Percentiles rank a stretch among this genome's conserved stretches.
These are phyloP conservation scores for Cliona cf. orientalis DNA, from an alignment of 37 sponge, comb jelly and placozoan genomes.

Conservation along the genomic window DNA sequence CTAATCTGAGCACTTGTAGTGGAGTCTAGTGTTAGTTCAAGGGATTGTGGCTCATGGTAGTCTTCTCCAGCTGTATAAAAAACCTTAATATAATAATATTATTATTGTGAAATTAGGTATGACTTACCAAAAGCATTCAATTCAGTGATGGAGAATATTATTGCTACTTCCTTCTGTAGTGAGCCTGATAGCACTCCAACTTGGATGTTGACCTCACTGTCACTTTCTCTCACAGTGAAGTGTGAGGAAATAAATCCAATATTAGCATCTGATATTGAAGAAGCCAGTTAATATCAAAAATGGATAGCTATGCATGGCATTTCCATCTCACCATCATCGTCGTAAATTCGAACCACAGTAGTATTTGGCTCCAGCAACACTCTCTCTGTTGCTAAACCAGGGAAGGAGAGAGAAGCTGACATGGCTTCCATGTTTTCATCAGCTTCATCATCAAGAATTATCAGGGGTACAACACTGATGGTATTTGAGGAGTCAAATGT, in stretches of 20 bases:
- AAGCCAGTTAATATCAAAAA: no score
- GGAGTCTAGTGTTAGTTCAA: no score
- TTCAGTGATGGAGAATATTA: neutral
- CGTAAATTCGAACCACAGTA: neutral
- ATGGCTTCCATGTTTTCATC: slow-evolving; percentile 4
- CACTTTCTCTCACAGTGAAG: neutral
- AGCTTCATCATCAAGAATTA: neutral
- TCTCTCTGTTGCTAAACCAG: neutral
- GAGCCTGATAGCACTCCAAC: neutral
- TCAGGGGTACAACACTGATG: neutral
- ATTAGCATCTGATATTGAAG: neutral
- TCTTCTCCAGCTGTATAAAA: no score
- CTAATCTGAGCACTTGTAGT: no score
- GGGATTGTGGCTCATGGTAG: no score
- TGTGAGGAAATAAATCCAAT: neutral
- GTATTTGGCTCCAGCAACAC: neutral
- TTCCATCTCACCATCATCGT: neutral
- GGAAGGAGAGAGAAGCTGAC: neutral
- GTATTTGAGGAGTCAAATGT: no score
- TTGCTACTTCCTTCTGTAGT: neutral
- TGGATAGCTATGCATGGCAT: no score
- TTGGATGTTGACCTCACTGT: neutral
- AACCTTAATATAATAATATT: no score
- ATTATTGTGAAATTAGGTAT: neutral
- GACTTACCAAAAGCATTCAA: neutral